Evolutionary conservation across 64 coral and sea anemone genomes (phyloP), one percentile per base, ranked within the genome.

Genomic region (Montipora efflorescens): DNA sequence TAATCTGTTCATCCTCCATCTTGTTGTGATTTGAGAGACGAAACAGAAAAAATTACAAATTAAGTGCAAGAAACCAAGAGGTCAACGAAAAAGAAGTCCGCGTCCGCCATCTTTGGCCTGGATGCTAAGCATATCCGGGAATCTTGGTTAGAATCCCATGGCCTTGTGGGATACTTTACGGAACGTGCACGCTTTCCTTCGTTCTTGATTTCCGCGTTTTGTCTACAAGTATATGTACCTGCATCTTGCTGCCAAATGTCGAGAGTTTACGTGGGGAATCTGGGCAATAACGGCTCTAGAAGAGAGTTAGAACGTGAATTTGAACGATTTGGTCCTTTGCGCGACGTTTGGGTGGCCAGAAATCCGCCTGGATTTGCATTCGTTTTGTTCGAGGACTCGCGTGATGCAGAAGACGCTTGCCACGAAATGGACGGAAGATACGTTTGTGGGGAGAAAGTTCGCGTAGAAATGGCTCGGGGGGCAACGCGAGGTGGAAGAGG

Each of bases 261-360:
- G 61, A 76, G 95, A 71, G 95, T 99, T 96, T 99, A 99, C 76
- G 88, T 99, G 10, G 98, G 98, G 9, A 99, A 96, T 82, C 95
- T 99, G 43, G 92, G 92, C 5, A 95, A 90, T 46, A 92, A 89
- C n/a, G 92, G 89, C 43, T 99, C 98, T 16, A 96, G 96, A 80
- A 85, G 98, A 75, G 98, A 99, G 77, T 58, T 99, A 77, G 98
- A 99, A 75, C 82, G 77, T 36, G 98, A 99, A 80, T 94, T 96
- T 74, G 98, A 96, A 47, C 9, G 55, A 19, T 99, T 79, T 70
- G 98, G 98, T 57, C 94, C 92, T 75, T 78, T 99, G 23, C 93
- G 94, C 53, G 98, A 99, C 53, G 98, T 99, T 76, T 99, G 98
- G 98, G 98, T 99, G 13, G 98, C 98, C n/a, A 88, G 98, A 90